Base-by-base conservation (phyloP, 2,888 invertebrate genomes). In the Lysandra coridon region DNA sequence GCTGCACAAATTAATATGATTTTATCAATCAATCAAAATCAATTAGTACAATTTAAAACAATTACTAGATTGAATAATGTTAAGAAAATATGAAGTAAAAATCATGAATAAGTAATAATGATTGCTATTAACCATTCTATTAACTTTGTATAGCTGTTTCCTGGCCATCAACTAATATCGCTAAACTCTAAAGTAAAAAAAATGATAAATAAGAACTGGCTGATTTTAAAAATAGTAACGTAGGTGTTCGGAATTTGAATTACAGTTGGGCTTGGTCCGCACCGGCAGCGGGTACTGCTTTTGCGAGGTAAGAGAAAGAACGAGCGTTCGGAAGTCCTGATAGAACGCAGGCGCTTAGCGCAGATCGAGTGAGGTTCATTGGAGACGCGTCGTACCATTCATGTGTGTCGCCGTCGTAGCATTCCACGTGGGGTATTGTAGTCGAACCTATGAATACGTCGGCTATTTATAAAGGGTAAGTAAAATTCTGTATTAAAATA, bases 301-400 rank as follows among this genome's bases (percentile, higher is more conserved):
- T 94, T 62, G 93, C 92, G 12, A 94, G 88, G 82, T 94, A 95
- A 0, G 97, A 96, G 88, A 96, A 97, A 10, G 97, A 96, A 77
- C 95, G 94, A 0, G 96, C 95, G 85, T 97, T 97, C 1, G 95
- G 95, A 30, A 97, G 93, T 4, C 97, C 97, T n/a, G 95, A 91
- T 73, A 98, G 92, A 1, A 97, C 97, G 88, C 97, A 97, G 1
- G 97, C 97, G 85, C 97, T 96, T 49, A 98, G 91, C 0, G 98
- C 98, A 79, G 97, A 97, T 30, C 98, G 95, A 88, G 97, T 97
- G 62, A 98, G 90, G 88, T 97, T 97, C 97, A 98, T 97, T 12
- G 97, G 96, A 0, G 97, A 95, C 0, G 96, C 97, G 83, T 95
- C 95, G 86, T 95, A 95, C 97, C 97, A 97, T 85, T 95, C 95